phyloP scores from a whole-genome alignment of 2,888 invertebrate species.

The Cephonodes hylas region DNA sequence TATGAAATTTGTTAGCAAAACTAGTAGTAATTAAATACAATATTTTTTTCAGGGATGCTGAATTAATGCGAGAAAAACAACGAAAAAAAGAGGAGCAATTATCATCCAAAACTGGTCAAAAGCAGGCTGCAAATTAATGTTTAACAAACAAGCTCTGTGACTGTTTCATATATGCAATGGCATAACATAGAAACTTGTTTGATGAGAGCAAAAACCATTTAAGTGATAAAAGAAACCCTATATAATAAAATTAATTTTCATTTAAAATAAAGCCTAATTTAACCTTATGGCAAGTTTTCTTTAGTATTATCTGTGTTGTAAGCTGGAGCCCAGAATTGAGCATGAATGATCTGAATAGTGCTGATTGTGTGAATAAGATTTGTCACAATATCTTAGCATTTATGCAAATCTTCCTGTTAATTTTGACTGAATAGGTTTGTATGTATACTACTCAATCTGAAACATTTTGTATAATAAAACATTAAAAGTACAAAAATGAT shows the following conservation, averaged over 20 bases:
- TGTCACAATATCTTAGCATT: constrained; percentile 59
- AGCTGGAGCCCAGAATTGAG: constrained; percentile 29
- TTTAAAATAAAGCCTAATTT: constrained; percentile 52
- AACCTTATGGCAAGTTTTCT: constrained; percentile 50
- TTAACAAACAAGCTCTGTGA: constrained; percentile 33
- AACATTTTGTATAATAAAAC: constrained; percentile 73
- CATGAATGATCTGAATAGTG: constrained; percentile 50
- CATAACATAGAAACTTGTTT: constrained; percentile 48
- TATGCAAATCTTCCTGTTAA: constrained; percentile 62
- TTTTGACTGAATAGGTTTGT: constrained; percentile 72
- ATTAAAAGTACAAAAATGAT: constrained; percentile 46
- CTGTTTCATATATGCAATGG: constrained; percentile 48
- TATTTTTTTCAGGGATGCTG: constrained; percentile 87
- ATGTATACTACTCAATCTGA: constrained; percentile 57
- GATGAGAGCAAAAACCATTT: constrained; percentile 48
- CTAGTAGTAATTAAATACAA: too few relatives aligned
- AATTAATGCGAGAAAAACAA: constrained; percentile 94
- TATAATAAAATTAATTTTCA: constrained; percentile 46
- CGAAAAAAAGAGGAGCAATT: constrained; percentile 85
- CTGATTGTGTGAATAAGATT: constrained; percentile 31
- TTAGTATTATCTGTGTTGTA: constrained; percentile 39
- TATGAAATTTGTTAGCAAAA: too few relatives aligned
- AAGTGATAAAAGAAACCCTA: constrained; percentile 59
- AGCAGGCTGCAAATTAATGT: constrained; percentile 63
- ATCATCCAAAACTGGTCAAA: constrained; percentile 41